Percentiles rank a stretch among this genome's conserved stretches.
These are phyloP conservation scores for Hormaphis cornu DNA, from an alignment of 1,140 invertebrate genomes.

Conservation along the genomic window DNA sequence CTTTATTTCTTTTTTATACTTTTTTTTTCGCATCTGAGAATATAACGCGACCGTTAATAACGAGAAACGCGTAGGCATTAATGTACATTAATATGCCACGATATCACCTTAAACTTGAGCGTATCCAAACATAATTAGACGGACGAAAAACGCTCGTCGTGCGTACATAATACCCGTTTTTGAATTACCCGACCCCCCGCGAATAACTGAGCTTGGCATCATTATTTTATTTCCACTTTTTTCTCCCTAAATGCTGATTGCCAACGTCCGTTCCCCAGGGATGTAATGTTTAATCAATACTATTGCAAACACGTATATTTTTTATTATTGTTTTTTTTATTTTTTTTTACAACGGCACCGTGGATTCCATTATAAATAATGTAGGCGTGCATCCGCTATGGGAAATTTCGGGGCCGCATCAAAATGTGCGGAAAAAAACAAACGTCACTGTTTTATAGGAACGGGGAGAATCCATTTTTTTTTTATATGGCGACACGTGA, in stretches of 20 bases:
- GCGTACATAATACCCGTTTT: no score
- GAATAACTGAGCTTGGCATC: neutral
- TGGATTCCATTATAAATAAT: constrained; percentile 30
- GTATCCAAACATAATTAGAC: no score
- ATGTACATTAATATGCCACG: no score
- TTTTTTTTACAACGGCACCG: constrained; percentile 18
- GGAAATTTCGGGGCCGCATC: constrained; percentile 27
- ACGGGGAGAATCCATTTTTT: constrained; percentile 28
- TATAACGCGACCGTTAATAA: no score
- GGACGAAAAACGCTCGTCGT: no score
- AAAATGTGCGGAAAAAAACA: constrained; percentile 19
- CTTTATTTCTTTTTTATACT: no score
- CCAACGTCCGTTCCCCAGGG: constrained; percentile 18
- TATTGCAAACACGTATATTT: constrained; percentile 14
- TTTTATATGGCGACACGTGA: constrained; percentile 30
- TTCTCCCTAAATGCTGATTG: constrained; percentile 27
- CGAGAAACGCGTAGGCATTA: no score
- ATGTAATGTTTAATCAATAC: constrained; percentile 32
- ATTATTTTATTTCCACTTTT: constrained; percentile 11
- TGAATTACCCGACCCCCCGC: neutral
- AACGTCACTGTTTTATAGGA: constrained; percentile 13
- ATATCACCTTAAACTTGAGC: no score
- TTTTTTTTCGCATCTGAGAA: no score
- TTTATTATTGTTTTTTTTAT: constrained; percentile 18
- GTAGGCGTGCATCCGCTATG: constrained; percentile 21